Evolutionary conservation across 2,113 vertebrate species (phyloP).

Genomic region (Trogon surrucura): DNA sequence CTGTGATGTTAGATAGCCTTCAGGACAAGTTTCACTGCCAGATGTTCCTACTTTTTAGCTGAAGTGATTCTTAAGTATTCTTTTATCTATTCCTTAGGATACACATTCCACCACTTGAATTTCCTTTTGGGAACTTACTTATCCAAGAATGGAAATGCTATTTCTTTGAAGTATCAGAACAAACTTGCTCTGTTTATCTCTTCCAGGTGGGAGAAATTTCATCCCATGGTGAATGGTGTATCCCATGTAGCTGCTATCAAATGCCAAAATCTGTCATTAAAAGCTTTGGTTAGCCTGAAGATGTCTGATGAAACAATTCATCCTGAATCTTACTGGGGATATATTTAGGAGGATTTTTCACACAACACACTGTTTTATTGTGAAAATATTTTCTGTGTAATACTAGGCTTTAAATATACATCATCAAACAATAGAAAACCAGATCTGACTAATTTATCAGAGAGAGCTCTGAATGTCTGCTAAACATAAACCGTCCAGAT

Average conservation of each 20-base stretch:
- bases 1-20: background rate
- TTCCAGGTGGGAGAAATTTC: background rate
- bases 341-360: background rate
- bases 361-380: background rate
- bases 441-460: background rate
- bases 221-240: background rate
- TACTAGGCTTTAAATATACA: background rate
- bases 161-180: background rate
- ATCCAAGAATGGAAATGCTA: background rate
- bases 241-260: background rate
- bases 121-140: background rate
- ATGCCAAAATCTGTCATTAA: background rate
- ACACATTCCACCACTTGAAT: background rate
- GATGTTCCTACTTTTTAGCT: background rate
- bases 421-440: background rate
- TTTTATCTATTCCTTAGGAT: background rate
- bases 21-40: background rate
- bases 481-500: background rate
- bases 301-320: background rate
- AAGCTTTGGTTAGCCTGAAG: background rate
- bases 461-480: background rate
- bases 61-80: background rate
- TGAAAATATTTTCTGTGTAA: background rate
- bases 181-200: background rate
- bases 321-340: background rate